Base-by-base conservation (phyloP, 2,113 vertebrate species). In the Grus americana region DNA sequence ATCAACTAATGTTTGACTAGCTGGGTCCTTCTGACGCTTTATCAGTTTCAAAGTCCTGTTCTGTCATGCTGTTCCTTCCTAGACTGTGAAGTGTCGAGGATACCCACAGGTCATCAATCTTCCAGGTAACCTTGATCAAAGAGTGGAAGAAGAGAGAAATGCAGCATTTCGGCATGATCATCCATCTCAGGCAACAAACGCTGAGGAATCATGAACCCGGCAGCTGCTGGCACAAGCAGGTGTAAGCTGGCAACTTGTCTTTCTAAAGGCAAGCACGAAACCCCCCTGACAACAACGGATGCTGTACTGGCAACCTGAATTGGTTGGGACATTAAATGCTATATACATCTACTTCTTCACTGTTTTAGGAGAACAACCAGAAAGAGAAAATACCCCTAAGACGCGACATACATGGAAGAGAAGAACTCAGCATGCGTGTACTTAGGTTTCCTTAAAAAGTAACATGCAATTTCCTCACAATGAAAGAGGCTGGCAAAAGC, bases 391-490 rank as follows among this genome's bases (percentile, higher is more conserved):
- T 73, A 71, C 2, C 7, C 11, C 3, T 7, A 68, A 79, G 58
- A 65, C 17, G 38, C 10, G 15, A 61, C 54, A 49, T 42, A 81
- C 12, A 15, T 59, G 67, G 34, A 88, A 76, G 29, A 7, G 9
- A 86, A 86, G 19, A 34, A 57, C 54, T 34, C 55, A 21, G 61
- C 34, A 17, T 50, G 29, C 8, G 5, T 59, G 10, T 40, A 88
- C 11, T 88, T 80, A 78, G 36, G 78, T 46, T 86, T 92, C 58
- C 50, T 65, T 86, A 80, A 88, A 96, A 90, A 94, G 62, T 36
- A 95, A 86, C 18, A 34, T 47, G 36, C 50, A 76, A 79, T 88
- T 96, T 94, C 54, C 40, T 82, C 44, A 66, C 14, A 72, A 36
- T 58, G 34, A 85, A 88, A 88, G 78, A 76, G 62, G 22, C 15